These are phyloP conservation scores for Strix uralensis DNA, from an alignment of 2,113 vertebrate species.

Conservation along the genomic window DNA sequence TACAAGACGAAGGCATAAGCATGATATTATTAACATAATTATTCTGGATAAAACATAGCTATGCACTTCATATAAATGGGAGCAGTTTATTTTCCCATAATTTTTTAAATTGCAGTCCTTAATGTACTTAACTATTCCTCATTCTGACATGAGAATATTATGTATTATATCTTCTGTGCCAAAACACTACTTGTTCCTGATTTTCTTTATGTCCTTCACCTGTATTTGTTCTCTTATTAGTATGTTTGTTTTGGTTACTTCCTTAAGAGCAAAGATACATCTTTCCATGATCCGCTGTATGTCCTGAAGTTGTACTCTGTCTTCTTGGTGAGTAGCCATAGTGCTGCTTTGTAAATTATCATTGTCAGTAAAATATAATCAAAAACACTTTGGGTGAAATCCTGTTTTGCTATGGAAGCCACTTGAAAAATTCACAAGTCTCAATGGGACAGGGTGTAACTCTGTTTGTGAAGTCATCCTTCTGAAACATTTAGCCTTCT, in stretches of 20 bases:
- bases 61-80: neutral
- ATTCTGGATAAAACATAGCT: neutral
- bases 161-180: neutral
- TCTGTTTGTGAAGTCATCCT: neutral
- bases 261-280: neutral
- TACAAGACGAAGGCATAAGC: neutral
- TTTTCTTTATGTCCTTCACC: neutral
- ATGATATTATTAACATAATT: conserved; percentile 14
- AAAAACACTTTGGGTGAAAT: neutral
- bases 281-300: neutral
- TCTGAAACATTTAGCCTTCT: neutral
- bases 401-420: neutral
- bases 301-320: neutral
- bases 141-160: neutral
- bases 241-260: neutral
- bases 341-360: neutral
- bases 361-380: neutral
- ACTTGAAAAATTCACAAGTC: neutral
- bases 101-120: neutral
- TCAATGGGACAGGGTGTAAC: neutral
- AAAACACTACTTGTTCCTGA: neutral
- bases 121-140: neutral
- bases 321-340: neutral
- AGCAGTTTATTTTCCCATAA: neutral
- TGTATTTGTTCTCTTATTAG: neutral